Evolutionary conservation across 2,888 invertebrate genomes (phyloP).

Genomic region (Synanthedon formicaeformis): DNA sequence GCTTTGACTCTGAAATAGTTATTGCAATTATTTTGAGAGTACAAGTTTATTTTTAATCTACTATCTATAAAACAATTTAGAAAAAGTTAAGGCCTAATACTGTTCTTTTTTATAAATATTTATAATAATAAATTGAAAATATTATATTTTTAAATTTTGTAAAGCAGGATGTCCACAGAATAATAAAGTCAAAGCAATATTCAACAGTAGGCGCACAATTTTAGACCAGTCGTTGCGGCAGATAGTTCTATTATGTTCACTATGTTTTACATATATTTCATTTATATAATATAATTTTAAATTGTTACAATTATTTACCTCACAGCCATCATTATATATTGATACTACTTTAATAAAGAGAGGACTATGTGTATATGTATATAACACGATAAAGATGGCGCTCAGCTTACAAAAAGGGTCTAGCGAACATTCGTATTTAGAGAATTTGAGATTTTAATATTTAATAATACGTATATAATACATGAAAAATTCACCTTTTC

Average conservation of each 20-base stretch:
- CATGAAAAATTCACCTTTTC: slow-evolving; percentile 65
- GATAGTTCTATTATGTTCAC: slow-evolving; percentile 38
- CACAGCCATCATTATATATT: slow-evolving; percentile 72
- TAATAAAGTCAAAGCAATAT: slow-evolving; percentile 11
- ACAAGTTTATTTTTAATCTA: too few relatives aligned
- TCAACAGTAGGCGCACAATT: slow-evolving; percentile 14
- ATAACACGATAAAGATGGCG: slow-evolving; percentile 53
- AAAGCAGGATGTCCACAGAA: too few relatives aligned
- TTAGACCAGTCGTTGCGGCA: slow-evolving; percentile 36
- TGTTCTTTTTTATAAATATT: too few relatives aligned
- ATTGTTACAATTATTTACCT: slow-evolving; percentile 67
- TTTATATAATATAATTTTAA: slow-evolving; percentile 69
- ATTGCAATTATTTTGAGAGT: slow-evolving; percentile 8
- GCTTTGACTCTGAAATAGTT: slow-evolving; percentile 32
- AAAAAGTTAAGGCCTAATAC: too few relatives aligned
- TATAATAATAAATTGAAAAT: too few relatives aligned
- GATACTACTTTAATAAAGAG: slow-evolving; percentile 68
- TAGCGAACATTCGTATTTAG: slow-evolving; percentile 60
- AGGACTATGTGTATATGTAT: slow-evolving; percentile 61
- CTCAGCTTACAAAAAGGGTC: slow-evolving; percentile 62
- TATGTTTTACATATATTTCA: slow-evolving; percentile 38
- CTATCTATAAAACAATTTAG: too few relatives aligned
- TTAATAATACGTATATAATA: slow-evolving; percentile 45
- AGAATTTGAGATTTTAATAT: slow-evolving; percentile 10
- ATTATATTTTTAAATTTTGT: too few relatives aligned